Conservation (phyloP, 2,888 invertebrate species). For the Pediacus dermestoides region DNA sequence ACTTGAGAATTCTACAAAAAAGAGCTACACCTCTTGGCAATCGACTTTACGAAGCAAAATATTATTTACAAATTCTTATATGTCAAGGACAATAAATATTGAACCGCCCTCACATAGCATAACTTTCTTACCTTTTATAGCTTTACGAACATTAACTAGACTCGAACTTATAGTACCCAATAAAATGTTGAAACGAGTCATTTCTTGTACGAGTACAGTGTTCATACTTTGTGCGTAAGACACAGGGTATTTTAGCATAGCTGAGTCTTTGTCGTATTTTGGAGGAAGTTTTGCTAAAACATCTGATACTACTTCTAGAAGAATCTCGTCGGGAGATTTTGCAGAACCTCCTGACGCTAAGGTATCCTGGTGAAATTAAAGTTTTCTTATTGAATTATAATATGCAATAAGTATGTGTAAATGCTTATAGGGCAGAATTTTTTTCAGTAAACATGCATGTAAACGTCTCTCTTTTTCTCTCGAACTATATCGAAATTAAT, state of each 20-base stretch:
- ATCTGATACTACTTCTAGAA: conserved; percentile 74
- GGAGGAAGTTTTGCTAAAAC: conserved; percentile 72
- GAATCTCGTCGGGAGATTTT: conserved; percentile 74
- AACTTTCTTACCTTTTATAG: conserved; percentile 71
- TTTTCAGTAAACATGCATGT: too few species aligned
- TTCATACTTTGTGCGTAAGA: conserved; percentile 87
- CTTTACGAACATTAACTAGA: conserved; percentile 74
- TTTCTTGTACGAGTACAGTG: conserved; percentile 86
- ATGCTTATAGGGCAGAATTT: too few species aligned
- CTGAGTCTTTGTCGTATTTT: conserved; percentile 63
- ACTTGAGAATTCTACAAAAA: too few species aligned
- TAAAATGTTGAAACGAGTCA: conserved; percentile 74
- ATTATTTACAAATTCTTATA: neutral
- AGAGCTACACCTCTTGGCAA: too few species aligned
- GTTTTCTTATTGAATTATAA: too few species aligned
- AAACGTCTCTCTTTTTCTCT: too few species aligned
- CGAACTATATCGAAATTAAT: too few species aligned
- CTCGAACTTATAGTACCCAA: conserved; percentile 71
- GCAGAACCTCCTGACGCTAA: conserved; percentile 58
- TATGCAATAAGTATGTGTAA: too few species aligned
- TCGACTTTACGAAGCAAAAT: too few species aligned
- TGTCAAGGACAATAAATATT: conserved; percentile 4
- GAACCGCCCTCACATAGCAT: too few species aligned
- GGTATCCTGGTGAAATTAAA: too few species aligned
- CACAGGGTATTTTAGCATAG: conserved; percentile 71